Percentiles rank a stretch among this genome's conserved stretches.
These are phyloP conservation scores for Mellivora capensis DNA, from an alignment of 2,113 vertebrate genomes.

Conservation along the genomic window DNA sequence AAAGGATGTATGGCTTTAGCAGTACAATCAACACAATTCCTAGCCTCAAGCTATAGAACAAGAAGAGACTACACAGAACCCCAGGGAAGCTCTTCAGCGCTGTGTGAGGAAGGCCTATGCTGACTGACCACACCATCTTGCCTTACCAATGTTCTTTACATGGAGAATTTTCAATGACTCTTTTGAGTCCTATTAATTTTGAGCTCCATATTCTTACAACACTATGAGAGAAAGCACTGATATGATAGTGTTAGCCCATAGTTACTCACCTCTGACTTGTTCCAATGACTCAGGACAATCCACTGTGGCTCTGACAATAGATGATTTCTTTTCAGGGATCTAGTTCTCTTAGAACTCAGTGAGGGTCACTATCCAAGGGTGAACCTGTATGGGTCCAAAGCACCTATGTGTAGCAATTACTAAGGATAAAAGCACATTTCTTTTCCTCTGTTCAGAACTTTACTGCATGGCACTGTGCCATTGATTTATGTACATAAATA, in stretches of 20 bases:
- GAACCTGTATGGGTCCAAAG: background rate
- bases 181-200: background rate
- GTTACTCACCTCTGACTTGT: background rate
- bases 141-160: background rate
- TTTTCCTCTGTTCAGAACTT: background rate
- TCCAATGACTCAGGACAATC: background rate
- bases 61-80: background rate
- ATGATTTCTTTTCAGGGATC: background rate
- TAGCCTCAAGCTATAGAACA: background rate
- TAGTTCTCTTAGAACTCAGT: background rate
- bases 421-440: background rate
- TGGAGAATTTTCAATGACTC: background rate
- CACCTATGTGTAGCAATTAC: background rate
- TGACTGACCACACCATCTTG: background rate
- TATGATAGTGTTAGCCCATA: background rate
- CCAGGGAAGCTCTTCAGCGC: background rate
- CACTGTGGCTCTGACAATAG: background rate
- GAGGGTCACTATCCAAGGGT: background rate
- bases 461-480: accelerated
- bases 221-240: background rate
- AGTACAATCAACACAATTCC: background rate
- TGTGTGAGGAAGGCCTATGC: background rate
- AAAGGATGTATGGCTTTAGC: background rate
- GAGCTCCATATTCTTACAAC: background rate
- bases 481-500: background rate